Evolutionary conservation across 2,113 vertebrate genomes (phyloP).

Genomic region (mouse (Mus musculus)): DNA sequence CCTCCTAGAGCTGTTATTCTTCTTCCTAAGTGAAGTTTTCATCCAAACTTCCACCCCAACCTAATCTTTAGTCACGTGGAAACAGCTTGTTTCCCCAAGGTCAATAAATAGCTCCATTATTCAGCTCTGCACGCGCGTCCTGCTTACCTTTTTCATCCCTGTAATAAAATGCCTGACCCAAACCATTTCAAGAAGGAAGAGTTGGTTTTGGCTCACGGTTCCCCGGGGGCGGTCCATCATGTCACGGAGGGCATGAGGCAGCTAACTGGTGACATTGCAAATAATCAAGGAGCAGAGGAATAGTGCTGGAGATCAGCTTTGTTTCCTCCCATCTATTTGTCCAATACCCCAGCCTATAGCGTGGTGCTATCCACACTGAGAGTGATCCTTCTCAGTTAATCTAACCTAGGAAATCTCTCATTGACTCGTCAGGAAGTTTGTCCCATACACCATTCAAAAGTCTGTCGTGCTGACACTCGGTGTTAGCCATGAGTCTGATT

Average conservation of each 20-base stretch:
- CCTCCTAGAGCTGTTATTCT: background rate
- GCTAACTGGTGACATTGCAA: background rate
- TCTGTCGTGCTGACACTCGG: background rate
- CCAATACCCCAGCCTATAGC: background rate
- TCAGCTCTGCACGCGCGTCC: background rate
- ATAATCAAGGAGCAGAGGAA: background rate
- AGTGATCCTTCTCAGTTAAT: background rate
- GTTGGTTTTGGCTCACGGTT: background rate
- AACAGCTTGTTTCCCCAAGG: background rate
- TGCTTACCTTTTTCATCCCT: background rate
- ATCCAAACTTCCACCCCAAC: fast-evolving
- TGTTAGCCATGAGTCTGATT: background rate
- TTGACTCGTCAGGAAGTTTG: background rate
- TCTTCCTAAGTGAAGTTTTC: background rate
- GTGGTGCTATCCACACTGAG: background rate
- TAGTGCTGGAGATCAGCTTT: background rate
- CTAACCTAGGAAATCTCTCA: background rate
- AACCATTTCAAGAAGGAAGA: background rate
- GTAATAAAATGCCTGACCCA: too few relatives aligned
- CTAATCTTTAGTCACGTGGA: background rate
- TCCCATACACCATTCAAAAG: background rate
- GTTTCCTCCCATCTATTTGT: background rate
- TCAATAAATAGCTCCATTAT: background rate
- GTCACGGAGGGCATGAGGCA: background rate
- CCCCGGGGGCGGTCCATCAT: too few relatives aligned